phyloP scores from a whole-genome alignment of 2,113 vertebrate genomes.

The Quiscalus mexicanus region DNA sequence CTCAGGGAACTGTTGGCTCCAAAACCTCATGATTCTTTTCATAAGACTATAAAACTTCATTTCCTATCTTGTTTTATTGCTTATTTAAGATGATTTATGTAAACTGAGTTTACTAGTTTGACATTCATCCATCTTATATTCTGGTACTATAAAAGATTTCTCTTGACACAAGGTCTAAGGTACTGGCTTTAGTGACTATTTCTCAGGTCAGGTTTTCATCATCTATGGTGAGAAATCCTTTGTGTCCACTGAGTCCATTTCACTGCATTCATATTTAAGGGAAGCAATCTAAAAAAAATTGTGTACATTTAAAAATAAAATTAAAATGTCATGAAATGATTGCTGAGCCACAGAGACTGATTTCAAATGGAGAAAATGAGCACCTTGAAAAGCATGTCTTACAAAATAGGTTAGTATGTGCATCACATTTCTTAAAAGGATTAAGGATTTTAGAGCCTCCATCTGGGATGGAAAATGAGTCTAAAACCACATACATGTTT shows the following conservation, averaged over 20 bases:
- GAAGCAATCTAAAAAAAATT: neutral
- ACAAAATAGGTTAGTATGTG: neutral
- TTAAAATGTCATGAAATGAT: neutral
- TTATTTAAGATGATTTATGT: conserved; percentile 4
- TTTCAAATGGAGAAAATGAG: neutral
- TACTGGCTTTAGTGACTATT: neutral
- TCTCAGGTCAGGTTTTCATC: neutral
- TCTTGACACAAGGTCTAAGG: neutral
- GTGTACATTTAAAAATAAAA: neutral
- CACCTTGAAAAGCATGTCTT: neutral
- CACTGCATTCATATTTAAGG: neutral
- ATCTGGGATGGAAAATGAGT: neutral
- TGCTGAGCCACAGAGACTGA: neutral
- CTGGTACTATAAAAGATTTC: neutral
- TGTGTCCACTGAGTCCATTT: neutral
- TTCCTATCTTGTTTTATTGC: neutral
- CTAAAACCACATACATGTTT: neutral
- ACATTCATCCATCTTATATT: neutral
- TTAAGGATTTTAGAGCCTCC: neutral
- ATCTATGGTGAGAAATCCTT: neutral
- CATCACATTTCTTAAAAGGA: neutral
- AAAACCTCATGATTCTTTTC: neutral
- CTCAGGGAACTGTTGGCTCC: neutral
- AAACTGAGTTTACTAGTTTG: neutral
- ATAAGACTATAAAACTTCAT: neutral